Conservation (phyloP, 2,888 invertebrate species). For the Patella ulyssiponensis region DNA sequence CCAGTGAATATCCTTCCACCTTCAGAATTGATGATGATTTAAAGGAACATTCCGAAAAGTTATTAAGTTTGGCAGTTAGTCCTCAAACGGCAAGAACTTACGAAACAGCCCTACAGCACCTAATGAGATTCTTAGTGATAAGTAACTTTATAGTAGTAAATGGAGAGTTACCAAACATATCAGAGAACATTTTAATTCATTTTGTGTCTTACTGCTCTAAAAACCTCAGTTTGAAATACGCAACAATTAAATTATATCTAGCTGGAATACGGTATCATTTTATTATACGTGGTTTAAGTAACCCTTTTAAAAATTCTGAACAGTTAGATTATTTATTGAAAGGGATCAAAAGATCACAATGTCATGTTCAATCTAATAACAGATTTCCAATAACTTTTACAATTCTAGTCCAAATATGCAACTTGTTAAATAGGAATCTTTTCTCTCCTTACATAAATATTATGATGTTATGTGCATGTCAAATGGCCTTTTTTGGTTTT, state of each 20-base stretch:
- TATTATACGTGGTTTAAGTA: background rate
- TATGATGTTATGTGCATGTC: background rate
- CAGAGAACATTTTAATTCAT: background rate
- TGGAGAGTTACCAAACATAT: background rate
- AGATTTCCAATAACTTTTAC: background rate
- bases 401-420: background rate
- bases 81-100: background rate
- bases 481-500: background rate
- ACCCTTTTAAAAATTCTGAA: background rate
- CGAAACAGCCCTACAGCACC: background rate
- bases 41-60: background rate
- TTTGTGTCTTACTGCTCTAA: background rate
- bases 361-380: background rate
- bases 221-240: background rate
- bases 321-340: background rate
- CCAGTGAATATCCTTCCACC: background rate
- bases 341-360: background rate
- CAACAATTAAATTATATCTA: background rate
- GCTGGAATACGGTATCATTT: background rate
- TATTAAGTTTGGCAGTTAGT: background rate
- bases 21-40: background rate
- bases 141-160: background rate
- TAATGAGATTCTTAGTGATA: background rate
- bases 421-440: background rate
- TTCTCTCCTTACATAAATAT: slow-evolving; percentile 1